A percentile compares a stretch with the other conserved stretches of the same genome.
Conservation (phyloP, 2,888 invertebrate species). For the Diploptera punctata region DNA sequence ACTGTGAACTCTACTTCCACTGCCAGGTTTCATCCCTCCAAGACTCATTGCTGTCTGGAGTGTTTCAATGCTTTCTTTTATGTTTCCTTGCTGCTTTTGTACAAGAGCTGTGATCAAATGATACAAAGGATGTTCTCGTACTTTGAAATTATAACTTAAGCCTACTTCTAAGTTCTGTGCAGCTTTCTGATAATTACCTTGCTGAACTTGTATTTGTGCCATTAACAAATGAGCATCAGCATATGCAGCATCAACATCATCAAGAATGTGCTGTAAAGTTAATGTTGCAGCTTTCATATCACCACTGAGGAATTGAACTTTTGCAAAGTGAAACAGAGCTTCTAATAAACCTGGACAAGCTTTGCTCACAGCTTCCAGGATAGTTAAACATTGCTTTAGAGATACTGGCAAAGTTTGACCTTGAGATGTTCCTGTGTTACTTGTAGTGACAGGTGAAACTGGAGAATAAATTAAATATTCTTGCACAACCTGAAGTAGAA, state of each 20-base stretch:
- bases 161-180: slow-evolving; percentile 85
- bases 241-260: slow-evolving; percentile 76
- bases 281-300: slow-evolving; percentile 74
- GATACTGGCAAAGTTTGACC: slow-evolving; percentile 53
- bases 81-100: slow-evolving; percentile 74
- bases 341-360: slow-evolving; percentile 81
- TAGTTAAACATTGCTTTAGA: slow-evolving; percentile 65
- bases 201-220: slow-evolving; percentile 81
- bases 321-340: slow-evolving; percentile 73
- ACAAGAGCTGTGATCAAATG: slow-evolving; percentile 87
- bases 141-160: slow-evolving; percentile 90
- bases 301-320: slow-evolving; percentile 81
- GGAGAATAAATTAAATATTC: slow-evolving; percentile 74
- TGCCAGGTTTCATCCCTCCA: slow-evolving; percentile 59
- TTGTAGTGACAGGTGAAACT: slow-evolving; percentile 54
- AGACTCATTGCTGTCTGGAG: slow-evolving; percentile 77
- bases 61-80: slow-evolving; percentile 75
- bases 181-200: slow-evolving; percentile 75
- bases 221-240: slow-evolving; percentile 85
- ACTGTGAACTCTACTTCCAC: slow-evolving; percentile 31
- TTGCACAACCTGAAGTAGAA: slow-evolving; percentile 78
- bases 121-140: slow-evolving; percentile 89
- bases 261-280: slow-evolving; percentile 74
- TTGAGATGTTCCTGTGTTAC: slow-evolving; percentile 48
- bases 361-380: slow-evolving; percentile 74